Percentiles rank a stretch among this genome's conserved stretches.
These are phyloP conservation scores for Centropus unirufus DNA, from an alignment of 2,113 vertebrate genomes.

Conservation along the genomic window DNA sequence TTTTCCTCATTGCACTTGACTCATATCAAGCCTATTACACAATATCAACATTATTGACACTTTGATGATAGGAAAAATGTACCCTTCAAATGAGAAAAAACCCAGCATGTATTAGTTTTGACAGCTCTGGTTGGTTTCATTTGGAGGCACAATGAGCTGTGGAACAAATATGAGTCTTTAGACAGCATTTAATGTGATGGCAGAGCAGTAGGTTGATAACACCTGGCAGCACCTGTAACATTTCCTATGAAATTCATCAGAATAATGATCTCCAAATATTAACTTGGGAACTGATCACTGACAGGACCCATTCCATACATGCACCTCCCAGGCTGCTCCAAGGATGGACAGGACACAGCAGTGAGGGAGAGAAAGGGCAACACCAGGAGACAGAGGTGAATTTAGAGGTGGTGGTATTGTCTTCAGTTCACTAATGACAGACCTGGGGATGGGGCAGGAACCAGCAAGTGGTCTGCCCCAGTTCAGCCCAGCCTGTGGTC, in stretches of 20 bases:
- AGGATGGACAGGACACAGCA: background rate
- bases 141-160: constrained; percentile 12
- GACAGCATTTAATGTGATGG: constrained; percentile 19
- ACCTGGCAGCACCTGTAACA: background rate
- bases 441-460: background rate
- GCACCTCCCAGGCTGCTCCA: background rate
- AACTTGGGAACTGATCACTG: background rate
- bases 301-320: rapidly evolving
- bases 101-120: constrained; percentile 25
- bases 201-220: constrained; percentile 13
- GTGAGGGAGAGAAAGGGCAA: background rate
- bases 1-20: background rate
- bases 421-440: background rate
- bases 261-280: background rate
- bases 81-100: constrained; percentile 23
- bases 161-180: constrained; percentile 31
- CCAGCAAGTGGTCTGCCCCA: background rate
- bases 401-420: background rate
- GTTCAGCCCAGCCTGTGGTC: background rate
- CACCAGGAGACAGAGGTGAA: background rate
- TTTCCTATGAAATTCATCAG: background rate
- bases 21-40: constrained; percentile 21
- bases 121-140: constrained; percentile 49
- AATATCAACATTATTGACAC: background rate
- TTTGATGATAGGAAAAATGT: constrained; percentile 40